A percentile compares a stretch with the other conserved stretches of the same genome.
Evolutionary conservation across 2,888 invertebrate genomes (phyloP).

Genomic region (Chromoteleia sp.): DNA sequence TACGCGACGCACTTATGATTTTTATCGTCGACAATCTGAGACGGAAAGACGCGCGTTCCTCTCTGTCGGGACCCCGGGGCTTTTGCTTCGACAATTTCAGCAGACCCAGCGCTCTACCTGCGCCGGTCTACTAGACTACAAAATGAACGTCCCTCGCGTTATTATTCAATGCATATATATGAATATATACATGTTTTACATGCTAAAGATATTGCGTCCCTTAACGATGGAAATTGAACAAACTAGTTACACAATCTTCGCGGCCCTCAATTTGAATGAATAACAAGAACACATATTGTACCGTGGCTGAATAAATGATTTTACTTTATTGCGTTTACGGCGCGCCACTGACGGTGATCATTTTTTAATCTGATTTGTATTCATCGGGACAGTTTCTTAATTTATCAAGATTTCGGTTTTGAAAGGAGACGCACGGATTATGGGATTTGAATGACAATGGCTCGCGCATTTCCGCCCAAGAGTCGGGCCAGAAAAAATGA

Average conservation of each 20-base stretch:
- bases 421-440: constrained; percentile 40
- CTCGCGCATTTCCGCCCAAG: constrained; percentile 43
- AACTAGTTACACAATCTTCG: constrained; percentile 65
- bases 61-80: constrained; percentile 63
- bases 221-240: constrained; percentile 64
- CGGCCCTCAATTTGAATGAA: constrained; percentile 63
- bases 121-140: constrained; percentile 51
- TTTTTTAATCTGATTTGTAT: constrained; percentile 60
- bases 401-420: constrained; percentile 56
- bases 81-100: constrained; percentile 51
- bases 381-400: constrained; percentile 49
- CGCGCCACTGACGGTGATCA: constrained; percentile 20
- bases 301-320: constrained; percentile 48
- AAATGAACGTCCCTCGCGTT: constrained; percentile 51
- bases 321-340: constrained; percentile 45
- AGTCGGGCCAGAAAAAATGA: constrained; percentile 15
- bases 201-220: constrained; percentile 54
- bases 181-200: constrained; percentile 64
- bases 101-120: constrained; percentile 56
- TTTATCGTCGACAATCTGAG: constrained; percentile 66
- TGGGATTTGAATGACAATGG: constrained; percentile 60
- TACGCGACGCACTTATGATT: constrained; percentile 67
- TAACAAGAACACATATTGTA: constrained; percentile 57
- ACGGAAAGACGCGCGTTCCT: constrained; percentile 42
- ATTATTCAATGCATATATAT: constrained; percentile 66